These are phyloP conservation scores for Troides oblongomaculatus DNA, from an alignment of 2,888 invertebrate genomes.

Conservation along the genomic window DNA sequence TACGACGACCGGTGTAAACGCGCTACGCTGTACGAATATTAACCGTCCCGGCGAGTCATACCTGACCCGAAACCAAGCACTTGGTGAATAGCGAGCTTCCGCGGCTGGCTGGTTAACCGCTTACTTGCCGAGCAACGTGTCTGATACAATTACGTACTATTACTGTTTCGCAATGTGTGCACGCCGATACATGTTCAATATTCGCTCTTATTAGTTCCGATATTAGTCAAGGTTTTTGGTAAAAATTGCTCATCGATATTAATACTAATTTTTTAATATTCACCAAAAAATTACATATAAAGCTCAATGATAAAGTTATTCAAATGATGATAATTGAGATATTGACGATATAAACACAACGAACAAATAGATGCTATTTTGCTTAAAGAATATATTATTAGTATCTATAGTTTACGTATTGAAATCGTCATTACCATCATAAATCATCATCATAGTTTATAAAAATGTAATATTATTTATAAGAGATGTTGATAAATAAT, in stretches of 20 bases:
- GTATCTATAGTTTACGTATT: too few relatives aligned
- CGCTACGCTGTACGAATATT: conserved; percentile 56
- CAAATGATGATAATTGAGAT: not conserved
- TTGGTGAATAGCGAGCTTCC: conserved; percentile 49
- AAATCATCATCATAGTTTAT: too few relatives aligned
- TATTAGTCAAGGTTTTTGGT: conserved; percentile 40
- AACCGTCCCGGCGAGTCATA: conserved; percentile 49
- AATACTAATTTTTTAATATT: not conserved
- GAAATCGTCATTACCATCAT: too few relatives aligned
- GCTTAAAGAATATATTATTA: too few relatives aligned
- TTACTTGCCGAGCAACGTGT: conserved; percentile 61
- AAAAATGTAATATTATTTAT: conserved; percentile 1
- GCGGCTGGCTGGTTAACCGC: conserved; percentile 57
- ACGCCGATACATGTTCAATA: conserved; percentile 49
- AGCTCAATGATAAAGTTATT: not conserved
- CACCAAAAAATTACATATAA: not conserved
- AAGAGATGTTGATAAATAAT: not conserved
- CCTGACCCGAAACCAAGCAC: conserved; percentile 46
- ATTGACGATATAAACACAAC: not conserved
- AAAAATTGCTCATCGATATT: conserved; percentile 39
- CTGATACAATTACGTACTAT: conserved; percentile 60
- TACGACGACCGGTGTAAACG: conserved; percentile 75
- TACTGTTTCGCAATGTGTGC: conserved; percentile 54
- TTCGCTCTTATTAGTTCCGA: conserved; percentile 52
- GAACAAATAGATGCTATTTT: not conserved